Base-by-base conservation (phyloP, 2,888 invertebrate species). In the Apotomis betuletana region DNA sequence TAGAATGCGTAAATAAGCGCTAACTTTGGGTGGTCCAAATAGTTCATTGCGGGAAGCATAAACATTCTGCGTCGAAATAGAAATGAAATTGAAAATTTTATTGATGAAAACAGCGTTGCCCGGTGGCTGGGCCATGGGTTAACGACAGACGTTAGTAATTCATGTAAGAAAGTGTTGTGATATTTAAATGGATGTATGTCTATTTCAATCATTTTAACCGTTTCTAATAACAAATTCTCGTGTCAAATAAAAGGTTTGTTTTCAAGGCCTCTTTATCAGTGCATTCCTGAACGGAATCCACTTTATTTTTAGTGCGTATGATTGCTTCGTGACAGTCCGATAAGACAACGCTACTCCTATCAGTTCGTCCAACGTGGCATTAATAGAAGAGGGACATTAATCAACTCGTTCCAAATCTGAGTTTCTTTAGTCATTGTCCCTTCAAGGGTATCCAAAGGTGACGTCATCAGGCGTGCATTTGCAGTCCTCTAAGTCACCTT, bases 401-500 rank as follows among this genome's bases (percentile, higher is more conserved):
- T 64, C 44, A 64, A 27, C 15, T 12, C n/a, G 4, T n/a, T 52
- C 15, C 27, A 55, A 41, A 44, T 46, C 44, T 44, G 27, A 62
- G 36, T 49, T 36, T 27, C 49, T 12, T 44, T 4, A 0, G 44
- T 44, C 27, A 6, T 41, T 41, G 62, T 46, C 57, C 36, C 55
- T 49, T 49, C 38, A 59, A 67, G 67, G 51, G 49, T 41, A 46
- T 15, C 38, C 27, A 51, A 13, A 12, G 15, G 6, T 54, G 59
- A 46, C 65, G 55, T 55, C 65, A 60, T 13, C 70, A 60, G 55
- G 49, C 63, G 57, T 70, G 63, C 58, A 64, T 27, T 41, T 70
- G 70, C 60, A 70, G 60, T 67, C 60, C 65, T 58, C 63, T 27
- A 59, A 49, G 54, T 70, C 54, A 70, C 70, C 70, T 67, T 61